phyloP scores from a whole-genome alignment of 2,888 invertebrate genomes.

The Acanthococcus lagerstroemiae region DNA sequence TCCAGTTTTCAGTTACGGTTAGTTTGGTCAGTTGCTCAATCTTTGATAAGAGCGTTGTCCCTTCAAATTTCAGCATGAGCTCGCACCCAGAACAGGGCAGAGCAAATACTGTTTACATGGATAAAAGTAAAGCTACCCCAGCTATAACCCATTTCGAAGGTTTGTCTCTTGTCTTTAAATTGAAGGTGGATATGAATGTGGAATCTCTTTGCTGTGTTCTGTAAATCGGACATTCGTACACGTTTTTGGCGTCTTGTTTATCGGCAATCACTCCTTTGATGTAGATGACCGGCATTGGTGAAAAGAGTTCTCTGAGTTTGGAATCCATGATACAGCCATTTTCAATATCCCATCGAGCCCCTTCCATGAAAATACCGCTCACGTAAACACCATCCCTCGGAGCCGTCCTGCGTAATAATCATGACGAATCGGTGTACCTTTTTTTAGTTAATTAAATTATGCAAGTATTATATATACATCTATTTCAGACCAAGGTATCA shows the following conservation, averaged over 20 bases:
- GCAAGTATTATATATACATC: neutral
- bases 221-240: slow-evolving; percentile 89
- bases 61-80: too few relatives aligned
- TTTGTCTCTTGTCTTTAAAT: slow-evolving; percentile 77
- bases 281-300: slow-evolving; percentile 80
- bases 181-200: slow-evolving; percentile 93
- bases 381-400: slow-evolving; percentile 88
- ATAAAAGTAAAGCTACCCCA: slow-evolving; percentile 81
- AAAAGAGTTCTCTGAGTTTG: slow-evolving; percentile 78
- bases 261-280: slow-evolving; percentile 78
- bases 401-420: slow-evolving; percentile 56
- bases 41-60: too few relatives aligned
- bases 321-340: slow-evolving; percentile 72
- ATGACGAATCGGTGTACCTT: too few relatives aligned
- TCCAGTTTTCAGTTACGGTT: too few relatives aligned
- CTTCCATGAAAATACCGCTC: slow-evolving; percentile 83
- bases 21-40: too few relatives aligned
- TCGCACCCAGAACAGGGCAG: neutral
- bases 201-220: slow-evolving; percentile 80
- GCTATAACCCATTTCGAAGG: slow-evolving; percentile 86
- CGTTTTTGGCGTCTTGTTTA: slow-evolving; percentile 74
- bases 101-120: slow-evolving; percentile 49
- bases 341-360: slow-evolving; percentile 81
- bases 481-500: neutral
- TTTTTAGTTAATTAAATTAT: neutral